Base-by-base conservation (phyloP, 2,797 vertebrate species). In the Holocentrus rufus region DNA sequence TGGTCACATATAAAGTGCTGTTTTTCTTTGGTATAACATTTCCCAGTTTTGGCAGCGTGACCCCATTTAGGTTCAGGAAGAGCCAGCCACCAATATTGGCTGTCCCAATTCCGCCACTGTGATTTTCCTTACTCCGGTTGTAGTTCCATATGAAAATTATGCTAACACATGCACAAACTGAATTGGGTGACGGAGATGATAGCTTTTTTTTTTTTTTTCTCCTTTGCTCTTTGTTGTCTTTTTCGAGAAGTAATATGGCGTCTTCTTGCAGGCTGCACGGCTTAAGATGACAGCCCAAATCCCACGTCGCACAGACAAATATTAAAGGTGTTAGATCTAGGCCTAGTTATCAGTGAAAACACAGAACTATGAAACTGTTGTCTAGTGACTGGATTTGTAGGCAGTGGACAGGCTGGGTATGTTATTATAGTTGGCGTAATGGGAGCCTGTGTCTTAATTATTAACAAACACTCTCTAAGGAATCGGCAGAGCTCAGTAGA, bases 61-160 rank as follows among this genome's bases (percentile, higher is more conserved):
- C 86, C 84, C 79, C 71, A 67, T 88, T 90, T 78, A 77, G 47
- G 65, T 67, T 69, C 2, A 1, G 20, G 67, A 87, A 80, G 64
- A 85, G 70, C 64, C 85, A 66, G 61, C 85, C 70, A 83, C 79
- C 78, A 65, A 82, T 85, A 80, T 78, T 76, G 75, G 50, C 72
- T 86, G 83, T 30, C 83, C 86, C 74, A 82, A 72, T 88, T 90
- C 87, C 80, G 69, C 80, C 76, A 72, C 68, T 47, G 75, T 74
- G 80, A 87, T 77, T 91, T 82, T 72, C 74, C 54, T 80, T 74
- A 58, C 66, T 83, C 75, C 81, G 74, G 79, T 72, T 77, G 69
- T 68, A 62, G 74, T 74, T 74, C 47, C 52, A 63, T 55, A 65
- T 72, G 31, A 53, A 59, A 76, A 73, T 44, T 62, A 69, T 63